Conservation (phyloP, 1,140 invertebrate genomes). For the Agraylea sexmaculata region DNA sequence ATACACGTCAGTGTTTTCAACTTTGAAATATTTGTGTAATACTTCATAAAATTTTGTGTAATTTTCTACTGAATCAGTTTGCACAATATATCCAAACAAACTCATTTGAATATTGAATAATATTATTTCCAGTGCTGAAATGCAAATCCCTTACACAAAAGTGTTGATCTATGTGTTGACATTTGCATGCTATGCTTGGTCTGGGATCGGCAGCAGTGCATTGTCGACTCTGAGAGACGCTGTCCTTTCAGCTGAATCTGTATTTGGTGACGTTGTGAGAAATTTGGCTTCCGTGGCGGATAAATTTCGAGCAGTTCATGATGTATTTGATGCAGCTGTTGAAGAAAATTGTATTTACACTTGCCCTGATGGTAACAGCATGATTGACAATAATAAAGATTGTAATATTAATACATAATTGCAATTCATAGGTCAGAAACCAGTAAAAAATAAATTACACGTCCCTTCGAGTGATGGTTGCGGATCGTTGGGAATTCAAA, state of each 20-base stretch:
- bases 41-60: too few relatives aligned
- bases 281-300: constrained; percentile 64
- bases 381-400: not conserved
- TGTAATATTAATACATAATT: constrained; percentile 5
- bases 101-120: too few relatives aligned
- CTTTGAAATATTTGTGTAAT: too few relatives aligned
- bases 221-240: constrained; percentile 62
- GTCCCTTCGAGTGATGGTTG: constrained; percentile 67
- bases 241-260: constrained; percentile 60
- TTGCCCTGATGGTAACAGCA: constrained; percentile 53
- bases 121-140: too few relatives aligned
- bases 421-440: constrained; percentile 45
- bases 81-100: too few relatives aligned
- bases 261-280: constrained; percentile 62
- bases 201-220: constrained; percentile 64
- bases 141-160: constrained; percentile 63
- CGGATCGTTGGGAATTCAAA: constrained; percentile 62
- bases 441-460: constrained; percentile 61
- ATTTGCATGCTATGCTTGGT: constrained; percentile 65
- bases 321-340: constrained; percentile 70
- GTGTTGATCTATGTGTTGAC: constrained; percentile 60
- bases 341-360: constrained; percentile 69
- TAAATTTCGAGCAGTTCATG: constrained; percentile 64
- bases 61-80: too few relatives aligned
- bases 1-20: too few relatives aligned